Evolutionary conservation across 2,797 vertebrate genomes (phyloP).

Genomic region (Pampus argenteus): DNA sequence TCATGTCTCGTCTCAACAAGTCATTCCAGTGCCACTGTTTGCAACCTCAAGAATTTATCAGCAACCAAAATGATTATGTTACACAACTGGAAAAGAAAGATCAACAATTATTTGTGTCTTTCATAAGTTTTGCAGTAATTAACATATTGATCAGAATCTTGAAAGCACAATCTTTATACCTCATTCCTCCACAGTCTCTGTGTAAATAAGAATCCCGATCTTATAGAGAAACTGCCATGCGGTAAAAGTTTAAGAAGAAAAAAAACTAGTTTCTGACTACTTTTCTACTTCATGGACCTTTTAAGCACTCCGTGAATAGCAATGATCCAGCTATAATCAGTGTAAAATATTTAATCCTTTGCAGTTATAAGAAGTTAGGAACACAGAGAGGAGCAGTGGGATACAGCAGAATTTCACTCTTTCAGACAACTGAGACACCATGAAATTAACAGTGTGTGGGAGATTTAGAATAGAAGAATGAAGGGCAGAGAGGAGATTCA

Average conservation of each 20-base stretch:
- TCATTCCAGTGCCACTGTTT: too few species aligned
- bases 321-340: not conserved
- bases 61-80: not conserved
- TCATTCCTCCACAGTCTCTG: not conserved
- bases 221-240: not conserved
- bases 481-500: not conserved
- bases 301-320: not conserved
- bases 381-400: not conserved
- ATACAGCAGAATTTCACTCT: not conserved
- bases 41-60: not conserved
- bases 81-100: not conserved
- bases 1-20: too few species aligned
- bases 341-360: not conserved
- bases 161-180: not conserved
- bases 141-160: not conserved
- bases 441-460: not conserved
- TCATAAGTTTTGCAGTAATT: not conserved
- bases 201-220: not conserved
- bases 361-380: not conserved
- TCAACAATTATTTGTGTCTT: not conserved
- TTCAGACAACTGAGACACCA: not conserved
- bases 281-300: not conserved
- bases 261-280: not conserved
- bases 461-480: not conserved
- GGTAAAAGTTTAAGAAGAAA: conserved; percentile 3